Evolutionary conservation across 2,797 vertebrate species (phyloP), one percentile per base, ranked within the genome.

Genomic region (Hoplostethus mediterraneus): DNA sequence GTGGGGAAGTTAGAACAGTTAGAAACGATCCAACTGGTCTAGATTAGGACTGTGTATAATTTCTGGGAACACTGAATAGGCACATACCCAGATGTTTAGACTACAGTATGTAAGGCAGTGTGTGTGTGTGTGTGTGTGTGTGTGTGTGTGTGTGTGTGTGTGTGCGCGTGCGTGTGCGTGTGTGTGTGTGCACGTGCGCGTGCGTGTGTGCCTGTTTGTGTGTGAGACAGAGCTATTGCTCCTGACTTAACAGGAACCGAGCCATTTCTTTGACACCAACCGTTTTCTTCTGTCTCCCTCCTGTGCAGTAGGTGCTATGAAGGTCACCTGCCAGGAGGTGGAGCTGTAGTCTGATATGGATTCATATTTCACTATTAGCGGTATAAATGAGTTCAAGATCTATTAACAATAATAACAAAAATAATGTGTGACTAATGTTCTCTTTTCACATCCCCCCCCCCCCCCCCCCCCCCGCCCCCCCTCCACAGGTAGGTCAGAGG

Each of bases 261-360:
- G 44, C 44, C 14, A 12, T 58, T 61, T 52, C 63, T 38, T 51
- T 49, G 6, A 66, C 54, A 55, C 21, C 31, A 71, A 47, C 73
- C 36, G 65, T 42, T 47, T 45, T 53, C 63, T 55, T 65, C 57
- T 40, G 47, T 68, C 14, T 65, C 63, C 4, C 17, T 60, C 49
- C 5, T 14, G 54, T 49, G 28, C 21, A 49, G 47, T 0, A 1
- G 4, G n/a, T 65, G 60, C 12, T 53, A 9, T 63, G 33, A 14
- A 45, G 33, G 25, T 67, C 58, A 31, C n/a, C 40, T 25, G 38
- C 84, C 86, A 90, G 77, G 16, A 84, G 87, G 84, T 74, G 85
- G 87, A 42, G 81, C 84, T 86, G 61, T 70, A 79, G 79, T 55
- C 38, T 67, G 56, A 6, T n/a, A 25, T 5, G 0, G 28, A 2